A percentile compares a stretch with the other conserved stretches of the same genome.
These are phyloP conservation scores for Eilema caniola DNA, from an alignment of 2,888 invertebrate genomes.

Conservation along the genomic window DNA sequence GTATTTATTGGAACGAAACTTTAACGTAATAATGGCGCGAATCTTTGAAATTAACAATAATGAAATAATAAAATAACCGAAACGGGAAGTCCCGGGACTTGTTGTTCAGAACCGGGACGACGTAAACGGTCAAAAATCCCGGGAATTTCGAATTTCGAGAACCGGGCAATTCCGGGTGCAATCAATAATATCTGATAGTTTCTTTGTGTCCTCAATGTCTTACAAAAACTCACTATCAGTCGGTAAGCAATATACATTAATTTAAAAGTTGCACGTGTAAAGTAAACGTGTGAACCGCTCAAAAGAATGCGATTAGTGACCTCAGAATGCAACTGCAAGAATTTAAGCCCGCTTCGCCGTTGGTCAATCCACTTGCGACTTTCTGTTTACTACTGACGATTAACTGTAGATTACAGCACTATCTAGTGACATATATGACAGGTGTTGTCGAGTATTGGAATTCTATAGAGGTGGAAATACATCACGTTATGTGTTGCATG, in stretches of 20 bases:
- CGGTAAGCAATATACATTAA: slow-evolving; percentile 6
- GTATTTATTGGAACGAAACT: no score
- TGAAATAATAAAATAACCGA: no score
- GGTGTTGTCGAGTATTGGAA: no score
- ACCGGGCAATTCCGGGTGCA: no score
- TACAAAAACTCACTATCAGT: background rate
- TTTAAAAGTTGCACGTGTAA: slow-evolving; percentile 8
- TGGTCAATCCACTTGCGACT: background rate
- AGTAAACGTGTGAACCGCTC: slow-evolving; percentile 16
- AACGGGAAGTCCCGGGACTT: no score
- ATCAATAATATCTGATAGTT: background rate
- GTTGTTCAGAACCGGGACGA: no score
- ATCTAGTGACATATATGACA: background rate
- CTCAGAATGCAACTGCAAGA: slow-evolving; percentile 8
- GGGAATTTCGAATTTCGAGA: no score
- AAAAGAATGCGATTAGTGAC: slow-evolving; percentile 21
- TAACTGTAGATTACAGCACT: background rate
- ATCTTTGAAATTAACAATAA: no score
- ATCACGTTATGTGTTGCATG: no score
- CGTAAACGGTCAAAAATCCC: no score
- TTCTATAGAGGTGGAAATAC: no score
- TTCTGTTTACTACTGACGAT: background rate
- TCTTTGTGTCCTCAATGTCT: background rate
- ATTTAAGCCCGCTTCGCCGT: background rate
- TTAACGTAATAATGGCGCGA: no score